Conservation (phyloP, 2,113 vertebrate genomes). For the Synodontis membranacea region DNA sequence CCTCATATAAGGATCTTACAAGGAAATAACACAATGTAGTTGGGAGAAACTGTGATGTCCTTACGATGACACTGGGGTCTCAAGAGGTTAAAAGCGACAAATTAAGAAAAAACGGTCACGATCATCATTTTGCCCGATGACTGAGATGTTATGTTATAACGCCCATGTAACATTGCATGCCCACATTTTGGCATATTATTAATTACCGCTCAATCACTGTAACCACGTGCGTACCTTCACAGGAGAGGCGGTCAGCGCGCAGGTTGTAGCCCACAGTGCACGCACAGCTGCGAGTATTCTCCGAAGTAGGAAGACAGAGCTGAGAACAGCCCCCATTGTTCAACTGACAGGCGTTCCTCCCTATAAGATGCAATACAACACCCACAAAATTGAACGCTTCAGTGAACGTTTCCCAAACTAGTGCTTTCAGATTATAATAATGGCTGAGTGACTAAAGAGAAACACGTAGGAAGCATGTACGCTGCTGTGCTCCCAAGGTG, state of each 20-base stretch:
- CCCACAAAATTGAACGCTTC: neutral
- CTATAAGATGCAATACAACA: conserved; percentile 64
- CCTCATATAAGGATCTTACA: too few relatives aligned
- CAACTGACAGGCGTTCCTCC: conserved; percentile 89
- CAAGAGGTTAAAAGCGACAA: neutral
- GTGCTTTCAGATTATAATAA: neutral
- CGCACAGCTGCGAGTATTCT: conserved; percentile 89
- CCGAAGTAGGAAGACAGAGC: conserved; percentile 93
- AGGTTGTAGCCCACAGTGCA: conserved; percentile 95
- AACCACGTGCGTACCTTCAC: conserved; percentile 77
- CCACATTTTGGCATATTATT: neutral
- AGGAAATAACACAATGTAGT: too few relatives aligned
- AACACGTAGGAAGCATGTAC: conserved; percentile 8
- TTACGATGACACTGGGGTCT: too few relatives aligned
- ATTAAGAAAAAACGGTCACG: neutral
- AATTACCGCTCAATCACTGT: neutral
- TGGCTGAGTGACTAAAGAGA: conserved; percentile 28
- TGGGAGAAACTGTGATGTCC: too few relatives aligned
- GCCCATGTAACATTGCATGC: neutral
- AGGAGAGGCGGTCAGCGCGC: conserved; percentile 87
- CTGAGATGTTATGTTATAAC: neutral
- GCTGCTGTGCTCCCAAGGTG: conserved; percentile 37
- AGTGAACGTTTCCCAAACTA: neutral
- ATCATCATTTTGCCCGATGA: neutral
- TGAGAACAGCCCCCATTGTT: conserved; percentile 97